Base-by-base conservation (phyloP, 1,140 invertebrate species). In the Aricia agestis region DNA sequence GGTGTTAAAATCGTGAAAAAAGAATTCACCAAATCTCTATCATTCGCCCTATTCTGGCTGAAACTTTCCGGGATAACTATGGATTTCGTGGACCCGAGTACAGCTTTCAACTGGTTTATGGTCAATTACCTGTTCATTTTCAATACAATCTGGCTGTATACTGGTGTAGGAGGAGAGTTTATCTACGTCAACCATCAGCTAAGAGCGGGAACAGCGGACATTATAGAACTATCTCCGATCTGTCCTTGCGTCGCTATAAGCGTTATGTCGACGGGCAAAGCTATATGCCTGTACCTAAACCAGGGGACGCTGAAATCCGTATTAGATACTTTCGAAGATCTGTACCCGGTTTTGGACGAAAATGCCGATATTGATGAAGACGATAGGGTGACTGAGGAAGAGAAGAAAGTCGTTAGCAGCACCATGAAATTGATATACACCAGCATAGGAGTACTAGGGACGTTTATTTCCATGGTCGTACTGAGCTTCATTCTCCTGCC, bases 151-250 rank as follows among this genome's bases (percentile, higher is more conserved):
- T 63, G 17, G 59, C 59, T 63, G 19, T 19, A 63, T 25, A 19
- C 19, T 10, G 18, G 18, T 25, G 59, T 63, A 10, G 59, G 18
- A 4, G 17, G 59, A 11, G 17, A 63, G 19, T 63, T 63, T 18
- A 19, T 19, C 2, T 19, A 63, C 59, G 19, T 63, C 4, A 18
- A 19, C 18, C 18, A 63, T 13, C 5, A 18, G 19, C 10, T 63
- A 17, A 25, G 18, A 63, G 18, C 59, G n/a, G 68, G 58, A 42
- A 68, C 13, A 13, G 45, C 45, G 11, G 18, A 68, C 2, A 7
- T 67, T 45, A 32, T 71, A 10, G 32, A 68, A 17, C 11, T 71
- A 71, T 52, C 25, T 13, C 19, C 45, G 13, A 67, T 69, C 6
- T 42, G 32, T 15, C 68, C 68, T 11, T 36, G 58, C 25, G 15